phyloP scores from a whole-genome alignment of 1,140 invertebrate species.

The Stegodyphus mimosarum region DNA sequence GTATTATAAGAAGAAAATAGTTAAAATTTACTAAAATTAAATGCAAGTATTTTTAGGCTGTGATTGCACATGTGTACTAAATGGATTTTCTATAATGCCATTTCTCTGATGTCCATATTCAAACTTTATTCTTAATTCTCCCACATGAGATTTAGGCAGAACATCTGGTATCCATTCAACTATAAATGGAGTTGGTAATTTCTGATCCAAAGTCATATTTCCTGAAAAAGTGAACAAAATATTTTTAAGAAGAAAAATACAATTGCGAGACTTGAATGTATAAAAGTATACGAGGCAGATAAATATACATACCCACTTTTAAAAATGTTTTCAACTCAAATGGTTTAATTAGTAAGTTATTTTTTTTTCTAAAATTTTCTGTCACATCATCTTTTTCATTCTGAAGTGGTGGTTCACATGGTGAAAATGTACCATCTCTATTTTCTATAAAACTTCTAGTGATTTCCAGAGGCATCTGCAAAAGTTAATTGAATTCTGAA shows the following conservation, averaged over 20 bases:
- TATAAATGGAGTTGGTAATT: constrained; percentile 77
- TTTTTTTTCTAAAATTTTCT: constrained; percentile 65
- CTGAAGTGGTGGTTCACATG: constrained; percentile 73
- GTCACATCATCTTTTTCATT: constrained; percentile 71
- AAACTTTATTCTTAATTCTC: constrained; percentile 77
- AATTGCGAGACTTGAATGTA: neutral
- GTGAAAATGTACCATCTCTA: constrained; percentile 75
- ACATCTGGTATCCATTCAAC: constrained; percentile 84
- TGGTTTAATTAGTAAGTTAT: constrained; percentile 74
- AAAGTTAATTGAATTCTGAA: neutral
- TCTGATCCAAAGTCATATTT: constrained; percentile 73
- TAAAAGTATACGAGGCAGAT: neutral
- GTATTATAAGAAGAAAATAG: no score
- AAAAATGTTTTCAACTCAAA: constrained; percentile 78
- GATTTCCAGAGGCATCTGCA: constrained; percentile 75
- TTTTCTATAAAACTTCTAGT: constrained; percentile 78
- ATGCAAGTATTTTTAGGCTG: neutral
- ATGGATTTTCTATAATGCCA: constrained; percentile 68
- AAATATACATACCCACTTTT: constrained; percentile 75
- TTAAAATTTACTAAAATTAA: neutral
- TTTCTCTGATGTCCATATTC: constrained; percentile 75
- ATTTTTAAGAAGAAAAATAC: neutral
- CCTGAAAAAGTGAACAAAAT: constrained; percentile 67
- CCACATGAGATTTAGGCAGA: constrained; percentile 76
- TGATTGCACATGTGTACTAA: neutral